Conservation (phyloP, 2,888 invertebrate genomes). For the Abscondita cerata region DNA sequence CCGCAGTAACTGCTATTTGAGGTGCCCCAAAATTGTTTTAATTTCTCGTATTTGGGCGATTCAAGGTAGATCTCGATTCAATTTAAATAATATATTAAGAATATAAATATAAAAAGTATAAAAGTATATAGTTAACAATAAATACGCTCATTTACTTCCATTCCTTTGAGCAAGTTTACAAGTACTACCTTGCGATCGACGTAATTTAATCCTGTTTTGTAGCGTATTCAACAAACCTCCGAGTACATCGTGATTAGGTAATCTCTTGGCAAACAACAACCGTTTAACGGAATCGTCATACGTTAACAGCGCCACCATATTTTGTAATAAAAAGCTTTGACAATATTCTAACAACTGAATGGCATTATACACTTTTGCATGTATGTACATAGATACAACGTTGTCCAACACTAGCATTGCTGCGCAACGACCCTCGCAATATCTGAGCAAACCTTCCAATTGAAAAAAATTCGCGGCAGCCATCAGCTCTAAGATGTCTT, state of each 20-base stretch:
- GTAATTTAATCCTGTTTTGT: constrained; percentile 80
- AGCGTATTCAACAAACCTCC: constrained; percentile 81
- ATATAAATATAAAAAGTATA: no score
- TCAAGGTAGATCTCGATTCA: no score
- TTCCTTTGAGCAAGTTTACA: constrained; percentile 42
- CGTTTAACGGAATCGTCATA: constrained; percentile 91
- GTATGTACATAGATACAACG: constrained; percentile 91
- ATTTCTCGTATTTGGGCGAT: no score
- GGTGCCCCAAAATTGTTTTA: no score
- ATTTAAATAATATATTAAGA: no score
- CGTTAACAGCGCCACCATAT: constrained; percentile 92
- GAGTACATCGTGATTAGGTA: constrained; percentile 89
- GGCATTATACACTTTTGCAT: constrained; percentile 92
- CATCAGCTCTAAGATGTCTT: constrained; percentile 86
- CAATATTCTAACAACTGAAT: constrained; percentile 87
- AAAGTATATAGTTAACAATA: no score
- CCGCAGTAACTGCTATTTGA: no score
- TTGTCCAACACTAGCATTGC: constrained; percentile 85
- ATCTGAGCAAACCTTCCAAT: constrained; percentile 81
- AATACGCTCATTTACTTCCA: background rate
- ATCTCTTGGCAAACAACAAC: constrained; percentile 84
- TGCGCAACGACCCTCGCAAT: constrained; percentile 87
- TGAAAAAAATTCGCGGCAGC: constrained; percentile 94
- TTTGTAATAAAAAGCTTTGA: constrained; percentile 88
- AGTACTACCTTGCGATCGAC: constrained; percentile 51